Percentiles rank a stretch among this genome's conserved stretches.
Conservation (phyloP, 2,797 vertebrate genomes). For the Eidolon dupreanum region DNA sequence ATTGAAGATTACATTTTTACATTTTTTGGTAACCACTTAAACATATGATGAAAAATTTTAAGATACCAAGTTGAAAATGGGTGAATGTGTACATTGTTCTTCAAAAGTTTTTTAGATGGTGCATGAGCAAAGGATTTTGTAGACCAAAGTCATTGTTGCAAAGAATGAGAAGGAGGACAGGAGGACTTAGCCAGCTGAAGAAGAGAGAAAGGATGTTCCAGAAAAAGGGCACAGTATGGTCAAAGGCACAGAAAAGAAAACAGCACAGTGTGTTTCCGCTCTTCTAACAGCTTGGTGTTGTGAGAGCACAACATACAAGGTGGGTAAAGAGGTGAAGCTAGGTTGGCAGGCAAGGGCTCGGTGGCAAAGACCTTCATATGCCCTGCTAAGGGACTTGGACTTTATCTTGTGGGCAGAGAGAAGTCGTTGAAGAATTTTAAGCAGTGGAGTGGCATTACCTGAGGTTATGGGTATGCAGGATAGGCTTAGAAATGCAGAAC, state of each 20-base stretch:
- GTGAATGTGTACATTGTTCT: neutral
- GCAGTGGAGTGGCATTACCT: neutral
- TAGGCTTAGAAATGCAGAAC: neutral
- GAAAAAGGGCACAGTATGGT: neutral
- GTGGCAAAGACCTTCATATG: neutral
- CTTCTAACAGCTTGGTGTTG: neutral
- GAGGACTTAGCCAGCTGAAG: neutral
- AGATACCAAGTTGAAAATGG: neutral
- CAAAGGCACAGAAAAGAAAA: neutral
- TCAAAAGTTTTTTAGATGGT: neutral
- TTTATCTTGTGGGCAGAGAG: neutral
- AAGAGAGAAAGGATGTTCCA: neutral
- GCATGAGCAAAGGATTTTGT: neutral
- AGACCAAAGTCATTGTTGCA: neutral
- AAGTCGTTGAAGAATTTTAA: neutral
- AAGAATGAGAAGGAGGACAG: neutral
- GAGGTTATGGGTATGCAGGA: neutral
- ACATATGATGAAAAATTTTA: neutral
- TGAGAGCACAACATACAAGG: neutral
- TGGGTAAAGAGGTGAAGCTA: neutral
- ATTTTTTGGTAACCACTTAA: neutral
- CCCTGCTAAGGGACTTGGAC: neutral
- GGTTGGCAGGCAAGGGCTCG: neutral
- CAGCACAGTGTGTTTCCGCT: neutral
- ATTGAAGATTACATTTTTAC: neutral